Evolutionary conservation across 1,140 invertebrate species (phyloP).

Genomic region (Pectinophora gossypiella): DNA sequence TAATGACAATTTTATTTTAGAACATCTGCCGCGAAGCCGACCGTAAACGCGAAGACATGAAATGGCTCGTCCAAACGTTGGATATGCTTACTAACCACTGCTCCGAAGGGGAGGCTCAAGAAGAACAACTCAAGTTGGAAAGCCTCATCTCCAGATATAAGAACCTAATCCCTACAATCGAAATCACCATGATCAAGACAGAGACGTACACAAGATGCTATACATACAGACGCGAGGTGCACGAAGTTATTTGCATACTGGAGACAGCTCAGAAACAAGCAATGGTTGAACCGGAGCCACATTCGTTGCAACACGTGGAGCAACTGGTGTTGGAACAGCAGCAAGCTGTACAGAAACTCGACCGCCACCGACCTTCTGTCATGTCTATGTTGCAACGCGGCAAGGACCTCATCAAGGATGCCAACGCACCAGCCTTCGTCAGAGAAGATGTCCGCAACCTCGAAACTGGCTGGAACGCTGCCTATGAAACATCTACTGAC

Average conservation of each 20-base stretch:
- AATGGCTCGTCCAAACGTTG: conserved; percentile 93
- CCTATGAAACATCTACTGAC: conserved; percentile 89
- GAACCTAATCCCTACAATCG: conserved; percentile 92
- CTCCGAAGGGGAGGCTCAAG: conserved; percentile 84
- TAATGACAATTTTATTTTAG: conserved; percentile 59
- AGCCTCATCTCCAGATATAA: conserved; percentile 91
- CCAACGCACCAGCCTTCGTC: conserved; percentile 90
- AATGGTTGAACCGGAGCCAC: conserved; percentile 78
- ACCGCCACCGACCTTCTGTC: conserved; percentile 89
- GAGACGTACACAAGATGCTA: conserved; percentile 95
- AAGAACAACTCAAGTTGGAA: conserved; percentile 89
- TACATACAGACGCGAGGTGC: conserved; percentile 91
- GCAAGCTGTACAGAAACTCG: conserved; percentile 86
- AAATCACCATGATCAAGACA: conserved; percentile 93
- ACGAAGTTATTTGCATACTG: conserved; percentile 86
- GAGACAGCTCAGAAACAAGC: conserved; percentile 85
- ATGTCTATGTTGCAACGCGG: conserved; percentile 94
- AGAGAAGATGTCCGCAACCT: conserved; percentile 88
- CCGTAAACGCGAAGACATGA: conserved; percentile 92
- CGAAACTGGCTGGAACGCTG: conserved; percentile 91
- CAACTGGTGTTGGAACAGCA: conserved; percentile 87
- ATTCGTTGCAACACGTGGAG: conserved; percentile 84
- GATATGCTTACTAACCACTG: conserved; percentile 90
- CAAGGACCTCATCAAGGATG: conserved; percentile 90
- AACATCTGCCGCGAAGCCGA: conserved; percentile 93